Evolutionary conservation across 2,797 vertebrate species (phyloP), one percentile per base, ranked within the genome.

Genomic region (Enteromius afrohamiltoni): DNA sequence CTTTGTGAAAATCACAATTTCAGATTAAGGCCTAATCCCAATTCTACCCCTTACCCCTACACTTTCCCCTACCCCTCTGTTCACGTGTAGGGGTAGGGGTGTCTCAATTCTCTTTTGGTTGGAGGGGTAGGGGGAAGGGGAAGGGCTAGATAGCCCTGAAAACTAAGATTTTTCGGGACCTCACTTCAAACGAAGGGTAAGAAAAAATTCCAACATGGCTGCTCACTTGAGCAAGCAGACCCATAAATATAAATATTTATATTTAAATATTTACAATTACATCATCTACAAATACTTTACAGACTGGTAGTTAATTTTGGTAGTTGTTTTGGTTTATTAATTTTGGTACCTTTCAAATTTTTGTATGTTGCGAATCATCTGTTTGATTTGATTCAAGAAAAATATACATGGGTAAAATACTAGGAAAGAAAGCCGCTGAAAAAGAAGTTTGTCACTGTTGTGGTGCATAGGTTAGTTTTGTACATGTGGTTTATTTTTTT

Each of bases 401-500:
- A 78, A 78, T 65, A 49, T 4, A 7, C 4, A 31, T 26, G 14
- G 53, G 14, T 11, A 58, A 42, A 10, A 62, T 11, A 29, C 21
- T 65, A 42, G 10, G 26, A 78, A 47, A 21, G 6, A 65, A 78
- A 49, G 26, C 5, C 0, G 0, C 10, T 55, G 49, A 74, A 49
- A 64, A 64, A 34, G 75, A 65, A 1, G 3, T 11, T 51, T 34
- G 77, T 67, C 11, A 29, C 26, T 49, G 17, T 51, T 78, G 42
- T 67, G 42, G 60, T 65, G 19, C 10, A 17, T 49, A 51, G 11
- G 42, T 67, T 67, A n/a, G 29, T 67, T n/a, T 65, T 31, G 40
- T 31, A 34, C 8, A 49, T 78, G 42, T 23, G 26, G 40, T 65
- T 79, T 78, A 45, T 78, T 67, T 49, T 49, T 29, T 49, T 49